Conservation (phyloP, 2,113 vertebrate species). For the Zootoca vivipara region DNA sequence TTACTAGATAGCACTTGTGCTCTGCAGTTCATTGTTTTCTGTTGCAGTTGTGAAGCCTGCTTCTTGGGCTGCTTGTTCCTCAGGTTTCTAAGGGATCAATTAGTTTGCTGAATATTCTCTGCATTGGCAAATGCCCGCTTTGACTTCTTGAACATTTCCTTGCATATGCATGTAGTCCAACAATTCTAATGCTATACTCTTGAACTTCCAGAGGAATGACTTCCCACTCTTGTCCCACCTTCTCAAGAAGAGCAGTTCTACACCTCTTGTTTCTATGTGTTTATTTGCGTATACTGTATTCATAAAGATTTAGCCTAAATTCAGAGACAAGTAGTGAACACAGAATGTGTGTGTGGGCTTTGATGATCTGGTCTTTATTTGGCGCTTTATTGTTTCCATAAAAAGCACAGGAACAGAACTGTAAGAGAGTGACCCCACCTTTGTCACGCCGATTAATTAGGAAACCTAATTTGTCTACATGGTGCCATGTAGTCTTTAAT, state of each 20-base stretch:
- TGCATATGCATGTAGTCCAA: neutral
- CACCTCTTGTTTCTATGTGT: neutral
- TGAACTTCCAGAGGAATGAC: neutral
- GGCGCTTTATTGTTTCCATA: neutral
- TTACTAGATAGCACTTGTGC: neutral
- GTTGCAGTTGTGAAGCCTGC: neutral
- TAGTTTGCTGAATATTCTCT: neutral
- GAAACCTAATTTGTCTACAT: no score
- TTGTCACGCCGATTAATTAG: neutral
- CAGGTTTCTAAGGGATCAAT: slow-evolving; percentile 5
- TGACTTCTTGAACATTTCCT: neutral
- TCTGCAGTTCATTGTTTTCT: neutral
- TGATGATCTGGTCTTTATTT: neutral
- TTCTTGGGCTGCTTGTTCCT: neutral
- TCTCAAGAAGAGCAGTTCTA: neutral
- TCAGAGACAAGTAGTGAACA: neutral
- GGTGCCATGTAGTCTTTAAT: neutral
- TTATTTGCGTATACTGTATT: neutral
- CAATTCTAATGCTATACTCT: neutral
- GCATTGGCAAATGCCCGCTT: neutral
- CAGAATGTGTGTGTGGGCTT: neutral
- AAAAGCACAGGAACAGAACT: neutral
- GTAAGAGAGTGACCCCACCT: neutral
- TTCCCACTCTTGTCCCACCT: no score
- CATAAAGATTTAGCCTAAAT: neutral